These are phyloP conservation scores for Oryzias curvinotus DNA, from an alignment of 2,113 vertebrate genomes.

Conservation along the genomic window DNA sequence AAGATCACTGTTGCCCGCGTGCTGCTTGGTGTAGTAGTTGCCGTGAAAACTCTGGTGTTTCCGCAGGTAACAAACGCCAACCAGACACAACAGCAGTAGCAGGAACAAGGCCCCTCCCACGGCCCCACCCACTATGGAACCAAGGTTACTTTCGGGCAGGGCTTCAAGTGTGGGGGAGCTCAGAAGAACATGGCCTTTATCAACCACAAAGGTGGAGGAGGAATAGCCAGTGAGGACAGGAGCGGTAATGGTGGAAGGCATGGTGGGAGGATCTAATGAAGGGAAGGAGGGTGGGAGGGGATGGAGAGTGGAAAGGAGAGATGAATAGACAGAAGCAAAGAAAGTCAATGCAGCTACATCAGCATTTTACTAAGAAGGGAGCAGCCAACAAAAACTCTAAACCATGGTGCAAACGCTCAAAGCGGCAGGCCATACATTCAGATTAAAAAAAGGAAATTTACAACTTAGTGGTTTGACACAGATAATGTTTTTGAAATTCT, in stretches of 20 bases:
- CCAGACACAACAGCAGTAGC: constrained; percentile 87
- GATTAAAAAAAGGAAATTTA: neutral
- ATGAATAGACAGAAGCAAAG: constrained; percentile 90
- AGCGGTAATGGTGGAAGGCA: constrained; percentile 91
- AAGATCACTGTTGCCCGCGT: constrained; percentile 89
- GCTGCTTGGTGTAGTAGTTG: constrained; percentile 96
- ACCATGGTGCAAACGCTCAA: constrained; percentile 11
- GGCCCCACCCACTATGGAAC: constrained; percentile 89
- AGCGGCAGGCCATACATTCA: constrained; percentile 18
- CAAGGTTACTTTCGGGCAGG: constrained; percentile 89
- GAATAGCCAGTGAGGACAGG: constrained; percentile 86
- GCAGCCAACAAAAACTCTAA: constrained; percentile 68
- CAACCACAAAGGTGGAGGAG: constrained; percentile 87
- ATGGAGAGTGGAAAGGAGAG: constrained; percentile 80
- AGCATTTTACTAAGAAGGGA: constrained; percentile 77
- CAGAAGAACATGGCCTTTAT: constrained; percentile 81
- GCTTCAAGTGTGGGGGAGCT: constrained; percentile 89
- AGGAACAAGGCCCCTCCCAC: constrained; percentile 94
- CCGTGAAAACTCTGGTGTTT: constrained; percentile 91
- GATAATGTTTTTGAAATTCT: neutral
- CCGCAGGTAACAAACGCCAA: constrained; percentile 86
- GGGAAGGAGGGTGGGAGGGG: constrained; percentile 76
- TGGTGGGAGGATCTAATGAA: constrained; percentile 99
- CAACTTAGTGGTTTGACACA: neutral
- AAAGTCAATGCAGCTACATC: constrained; percentile 91